These are phyloP conservation scores for Lasioglossum lativentre DNA, from an alignment of 2,888 invertebrate species.

Conservation along the genomic window DNA sequence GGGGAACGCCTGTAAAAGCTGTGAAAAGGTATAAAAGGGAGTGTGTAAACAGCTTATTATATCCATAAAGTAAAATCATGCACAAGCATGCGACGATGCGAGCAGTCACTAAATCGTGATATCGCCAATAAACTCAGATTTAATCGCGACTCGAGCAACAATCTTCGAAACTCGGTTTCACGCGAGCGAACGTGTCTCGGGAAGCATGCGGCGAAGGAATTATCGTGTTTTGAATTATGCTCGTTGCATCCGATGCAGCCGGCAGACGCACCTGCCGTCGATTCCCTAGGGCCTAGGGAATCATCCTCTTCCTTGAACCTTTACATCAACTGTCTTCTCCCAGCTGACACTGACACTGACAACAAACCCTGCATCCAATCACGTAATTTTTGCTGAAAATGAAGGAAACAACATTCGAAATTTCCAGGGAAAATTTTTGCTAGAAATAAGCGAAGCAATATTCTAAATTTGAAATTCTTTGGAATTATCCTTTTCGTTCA, in stretches of 20 bases:
- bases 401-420: neutral
- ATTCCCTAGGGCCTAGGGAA: slow-evolving; percentile 36
- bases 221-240: slow-evolving; percentile 47
- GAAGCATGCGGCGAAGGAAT: slow-evolving; percentile 29
- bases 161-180: neutral
- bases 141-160: neutral
- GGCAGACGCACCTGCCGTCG: slow-evolving; percentile 65
- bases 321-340: neutral
- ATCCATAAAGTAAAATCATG: neutral
- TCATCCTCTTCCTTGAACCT: slow-evolving; percentile 30
- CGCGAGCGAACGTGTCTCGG: slow-evolving; percentile 14
- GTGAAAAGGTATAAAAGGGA: neutral
- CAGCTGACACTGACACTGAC: neutral
- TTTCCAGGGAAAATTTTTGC: neutral
- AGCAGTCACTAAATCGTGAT: too few relatives aligned
- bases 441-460: too few relatives aligned
- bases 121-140: neutral
- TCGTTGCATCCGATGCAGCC: slow-evolving; percentile 56
- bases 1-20: neutral
- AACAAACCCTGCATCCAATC: neutral
- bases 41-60: too few relatives aligned
- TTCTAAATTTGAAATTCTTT: too few relatives aligned
- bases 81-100: neutral
- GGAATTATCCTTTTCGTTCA: too few relatives aligned
- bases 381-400: neutral